Evolutionary conservation across 2,888 invertebrate genomes (phyloP).

Genomic region (Ophion obscuratus): DNA sequence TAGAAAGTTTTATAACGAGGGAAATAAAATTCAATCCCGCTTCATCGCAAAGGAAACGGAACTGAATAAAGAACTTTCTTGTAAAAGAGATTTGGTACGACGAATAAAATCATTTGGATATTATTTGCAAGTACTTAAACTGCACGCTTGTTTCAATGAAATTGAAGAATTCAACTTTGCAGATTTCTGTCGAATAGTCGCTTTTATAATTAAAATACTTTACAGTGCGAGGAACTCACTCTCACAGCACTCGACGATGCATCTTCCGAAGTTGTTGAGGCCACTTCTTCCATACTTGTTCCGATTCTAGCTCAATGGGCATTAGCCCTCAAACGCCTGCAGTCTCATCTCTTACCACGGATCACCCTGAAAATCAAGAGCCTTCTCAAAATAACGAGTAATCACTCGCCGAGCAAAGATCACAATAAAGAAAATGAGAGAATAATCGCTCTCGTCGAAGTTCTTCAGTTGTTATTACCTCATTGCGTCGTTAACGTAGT

Average conservation of each 20-base stretch:
- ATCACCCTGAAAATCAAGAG: slow-evolving; percentile 78
- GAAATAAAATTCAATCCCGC: no score
- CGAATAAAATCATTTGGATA: neutral
- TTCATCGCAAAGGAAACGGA: no score
- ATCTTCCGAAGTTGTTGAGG: slow-evolving; percentile 85
- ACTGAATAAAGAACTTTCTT: neutral
- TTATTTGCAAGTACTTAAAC: neutral
- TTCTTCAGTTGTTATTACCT: slow-evolving; percentile 78
- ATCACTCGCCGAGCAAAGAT: slow-evolving; percentile 77
- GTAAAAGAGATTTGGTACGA: neutral
- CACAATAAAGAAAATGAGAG: slow-evolving; percentile 76
- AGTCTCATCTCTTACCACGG: slow-evolving; percentile 85
- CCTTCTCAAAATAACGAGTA: slow-evolving; percentile 75
- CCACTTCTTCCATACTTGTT: slow-evolving; percentile 86
- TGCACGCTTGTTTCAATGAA: neutral
- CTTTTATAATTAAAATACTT: slow-evolving; percentile 33
- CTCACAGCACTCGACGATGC: slow-evolving; percentile 86
- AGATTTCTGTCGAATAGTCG: slow-evolving; percentile 16
- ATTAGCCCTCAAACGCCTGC: slow-evolving; percentile 85
- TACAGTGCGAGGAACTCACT: slow-evolving; percentile 86
- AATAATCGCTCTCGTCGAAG: slow-evolving; percentile 74
- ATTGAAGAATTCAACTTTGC: neutral
- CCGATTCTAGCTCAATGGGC: slow-evolving; percentile 89
- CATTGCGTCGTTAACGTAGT: slow-evolving; percentile 78
- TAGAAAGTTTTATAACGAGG: no score